phyloP scores from a whole-genome alignment of 2,888 invertebrate species.

The Drosophila nr. fundita region DNA sequence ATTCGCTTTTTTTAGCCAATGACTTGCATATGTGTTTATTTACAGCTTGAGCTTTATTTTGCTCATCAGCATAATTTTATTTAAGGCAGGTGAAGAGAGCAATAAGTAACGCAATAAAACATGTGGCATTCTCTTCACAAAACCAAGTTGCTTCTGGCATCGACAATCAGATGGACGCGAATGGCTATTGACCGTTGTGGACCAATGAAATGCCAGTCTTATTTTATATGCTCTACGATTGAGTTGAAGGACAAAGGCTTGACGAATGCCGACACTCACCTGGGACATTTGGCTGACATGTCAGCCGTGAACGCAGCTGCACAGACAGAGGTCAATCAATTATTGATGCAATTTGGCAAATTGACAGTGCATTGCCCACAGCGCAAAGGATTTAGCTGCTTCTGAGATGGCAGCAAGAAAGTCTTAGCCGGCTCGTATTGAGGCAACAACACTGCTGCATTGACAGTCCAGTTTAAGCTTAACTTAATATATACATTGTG shows the following conservation, averaged over 20 bases:
- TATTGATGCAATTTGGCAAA: slow-evolving; percentile 53
- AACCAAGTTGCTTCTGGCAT: slow-evolving; percentile 14
- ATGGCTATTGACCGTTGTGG: slow-evolving; percentile 17
- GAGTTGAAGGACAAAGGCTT: slow-evolving; percentile 24
- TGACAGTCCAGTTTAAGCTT: background rate
- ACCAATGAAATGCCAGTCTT: slow-evolving; percentile 15
- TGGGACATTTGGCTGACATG: slow-evolving; percentile 14
- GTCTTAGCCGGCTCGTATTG: background rate
- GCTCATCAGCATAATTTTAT: background rate
- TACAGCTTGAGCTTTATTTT: no score
- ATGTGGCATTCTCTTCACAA: background rate
- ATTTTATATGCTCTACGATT: slow-evolving; percentile 33
- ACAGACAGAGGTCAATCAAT: slow-evolving; percentile 35
- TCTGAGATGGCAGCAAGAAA: background rate
- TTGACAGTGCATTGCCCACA: slow-evolving; percentile 21
- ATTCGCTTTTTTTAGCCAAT: slow-evolving; percentile 18
- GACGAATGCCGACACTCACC: slow-evolving; percentile 2
- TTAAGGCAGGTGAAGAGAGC: background rate
- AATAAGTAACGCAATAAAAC: background rate
- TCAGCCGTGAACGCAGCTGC: background rate
- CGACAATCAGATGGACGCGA: background rate
- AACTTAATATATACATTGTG: background rate
- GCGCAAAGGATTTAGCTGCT: background rate
- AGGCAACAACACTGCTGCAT: background rate
- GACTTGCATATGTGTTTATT: background rate